These are phyloP conservation scores for Tanytarsus gracilentus DNA, from an alignment of 2,888 invertebrate genomes.

Conservation along the genomic window DNA sequence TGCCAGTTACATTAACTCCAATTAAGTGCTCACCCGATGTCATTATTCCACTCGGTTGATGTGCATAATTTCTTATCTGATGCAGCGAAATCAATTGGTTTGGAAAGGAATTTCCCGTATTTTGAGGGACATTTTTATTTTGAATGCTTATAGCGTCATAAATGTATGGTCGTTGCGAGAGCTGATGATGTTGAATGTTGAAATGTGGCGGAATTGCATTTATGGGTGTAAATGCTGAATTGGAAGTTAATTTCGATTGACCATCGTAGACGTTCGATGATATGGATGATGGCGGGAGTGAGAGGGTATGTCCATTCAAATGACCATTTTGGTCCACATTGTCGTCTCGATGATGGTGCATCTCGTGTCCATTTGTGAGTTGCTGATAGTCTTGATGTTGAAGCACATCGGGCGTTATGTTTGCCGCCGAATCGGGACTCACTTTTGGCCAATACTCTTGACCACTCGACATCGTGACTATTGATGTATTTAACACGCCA, in stretches of 20 bases:
- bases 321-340: slow-evolving; percentile 40
- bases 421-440: slow-evolving; percentile 64
- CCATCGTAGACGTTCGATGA: slow-evolving; percentile 46
- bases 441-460: slow-evolving; percentile 83
- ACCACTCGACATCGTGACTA: slow-evolving; percentile 40
- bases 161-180: slow-evolving; percentile 67
- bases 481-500: background rate
- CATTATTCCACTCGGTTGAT: slow-evolving; percentile 61
- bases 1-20: slow-evolving; percentile 42
- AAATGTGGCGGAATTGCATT: slow-evolving; percentile 78
- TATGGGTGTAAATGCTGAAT: slow-evolving; percentile 90
- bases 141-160: slow-evolving; percentile 91
- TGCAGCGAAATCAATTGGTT: slow-evolving; percentile 91
- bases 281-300: slow-evolving; percentile 35
- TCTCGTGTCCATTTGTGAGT: slow-evolving; percentile 49
- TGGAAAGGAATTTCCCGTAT: slow-evolving; percentile 65
- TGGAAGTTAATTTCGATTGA: slow-evolving; percentile 51
- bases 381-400: slow-evolving; percentile 50
- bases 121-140: slow-evolving; percentile 57
- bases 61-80: slow-evolving; percentile 93
- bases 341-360: slow-evolving; percentile 54
- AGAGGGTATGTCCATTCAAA: slow-evolving; percentile 31
- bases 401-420: slow-evolving; percentile 52
- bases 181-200: slow-evolving; percentile 58
- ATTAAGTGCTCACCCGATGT: slow-evolving; percentile 61